phyloP scores from a whole-genome alignment of 2,797 vertebrate genomes.

The Chiloscyllium punctatum region DNA sequence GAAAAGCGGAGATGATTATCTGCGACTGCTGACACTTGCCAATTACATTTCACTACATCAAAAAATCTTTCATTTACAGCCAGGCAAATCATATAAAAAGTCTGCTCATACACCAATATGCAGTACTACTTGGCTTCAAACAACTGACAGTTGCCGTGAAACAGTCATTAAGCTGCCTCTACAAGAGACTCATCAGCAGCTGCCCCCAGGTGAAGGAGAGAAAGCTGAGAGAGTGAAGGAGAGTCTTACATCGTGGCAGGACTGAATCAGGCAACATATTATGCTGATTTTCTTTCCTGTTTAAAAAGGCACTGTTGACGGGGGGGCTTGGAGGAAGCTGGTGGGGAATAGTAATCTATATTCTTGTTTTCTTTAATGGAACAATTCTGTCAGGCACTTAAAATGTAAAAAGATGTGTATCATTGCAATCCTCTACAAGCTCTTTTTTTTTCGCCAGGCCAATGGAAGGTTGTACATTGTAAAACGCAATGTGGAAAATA shows the following conservation, averaged over 20 bases:
- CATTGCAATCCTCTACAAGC: constrained; percentile 16
- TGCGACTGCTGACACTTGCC: constrained; percentile 41
- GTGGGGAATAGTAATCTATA: constrained; percentile 34
- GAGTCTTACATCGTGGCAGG: constrained; percentile 69
- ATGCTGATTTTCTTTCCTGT: constrained; percentile 60
- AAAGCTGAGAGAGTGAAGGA: constrained; percentile 66
- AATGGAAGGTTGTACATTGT: constrained; percentile 43
- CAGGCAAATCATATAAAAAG: constrained; percentile 64
- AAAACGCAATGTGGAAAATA: constrained; percentile 45
- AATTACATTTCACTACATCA: constrained; percentile 46
- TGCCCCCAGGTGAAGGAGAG: constrained; percentile 72
- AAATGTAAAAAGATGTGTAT: constrained; percentile 13
- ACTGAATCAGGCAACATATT: constrained; percentile 72
- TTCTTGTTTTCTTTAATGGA: constrained; percentile 31
- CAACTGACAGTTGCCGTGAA: constrained; percentile 72
- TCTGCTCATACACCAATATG: constrained; percentile 60
- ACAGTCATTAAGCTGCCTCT: constrained; percentile 73
- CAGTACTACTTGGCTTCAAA: constrained; percentile 64
- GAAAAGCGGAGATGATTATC: constrained; percentile 45
- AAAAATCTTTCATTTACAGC: constrained; percentile 61
- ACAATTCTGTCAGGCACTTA: constrained; percentile 31
- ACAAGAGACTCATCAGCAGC: constrained; percentile 74
- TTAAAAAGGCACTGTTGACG: constrained; percentile 28
- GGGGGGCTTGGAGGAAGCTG: constrained; percentile 33
- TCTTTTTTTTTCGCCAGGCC: constrained; percentile 42